These are phyloP conservation scores for Deilephila elpenor DNA, from an alignment of 2,888 invertebrate species.

Conservation along the genomic window DNA sequence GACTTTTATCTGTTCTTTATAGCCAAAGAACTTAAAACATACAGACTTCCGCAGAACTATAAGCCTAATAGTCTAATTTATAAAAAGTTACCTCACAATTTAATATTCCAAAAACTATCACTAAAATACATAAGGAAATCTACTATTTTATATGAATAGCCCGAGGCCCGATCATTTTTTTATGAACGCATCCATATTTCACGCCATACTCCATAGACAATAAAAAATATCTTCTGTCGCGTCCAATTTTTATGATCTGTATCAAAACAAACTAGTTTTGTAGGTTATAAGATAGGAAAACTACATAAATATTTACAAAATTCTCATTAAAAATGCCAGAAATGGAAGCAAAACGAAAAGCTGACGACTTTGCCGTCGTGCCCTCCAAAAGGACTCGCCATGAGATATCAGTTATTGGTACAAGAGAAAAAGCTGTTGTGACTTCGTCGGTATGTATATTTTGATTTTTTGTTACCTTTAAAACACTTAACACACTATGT, in stretches of 20 bases:
- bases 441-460: conserved; percentile 86
- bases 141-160: too few species aligned
- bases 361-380: conserved; percentile 85
- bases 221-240: neutral
- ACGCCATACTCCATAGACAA: too few species aligned
- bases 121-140: too few species aligned
- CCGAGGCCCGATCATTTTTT: too few species aligned
- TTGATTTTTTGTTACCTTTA: neutral
- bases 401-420: conserved; percentile 88
- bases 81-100: too few species aligned
- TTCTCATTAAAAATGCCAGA: conserved; percentile 65
- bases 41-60: too few species aligned
- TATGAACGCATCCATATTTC: too few species aligned
- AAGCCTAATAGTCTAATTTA: too few species aligned
- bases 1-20: too few species aligned
- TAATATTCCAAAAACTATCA: too few species aligned
- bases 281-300: neutral
- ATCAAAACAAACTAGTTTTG: conserved; percentile 5
- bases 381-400: conserved; percentile 88
- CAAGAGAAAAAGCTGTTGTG: conserved; percentile 90
- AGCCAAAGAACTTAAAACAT: too few species aligned
- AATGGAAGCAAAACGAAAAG: conserved; percentile 86
- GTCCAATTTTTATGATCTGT: neutral
- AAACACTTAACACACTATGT: too few species aligned
- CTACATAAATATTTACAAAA: neutral